phyloP scores from a whole-genome alignment of 2,797 vertebrate genomes.

The Cryptoprocta ferox region DNA sequence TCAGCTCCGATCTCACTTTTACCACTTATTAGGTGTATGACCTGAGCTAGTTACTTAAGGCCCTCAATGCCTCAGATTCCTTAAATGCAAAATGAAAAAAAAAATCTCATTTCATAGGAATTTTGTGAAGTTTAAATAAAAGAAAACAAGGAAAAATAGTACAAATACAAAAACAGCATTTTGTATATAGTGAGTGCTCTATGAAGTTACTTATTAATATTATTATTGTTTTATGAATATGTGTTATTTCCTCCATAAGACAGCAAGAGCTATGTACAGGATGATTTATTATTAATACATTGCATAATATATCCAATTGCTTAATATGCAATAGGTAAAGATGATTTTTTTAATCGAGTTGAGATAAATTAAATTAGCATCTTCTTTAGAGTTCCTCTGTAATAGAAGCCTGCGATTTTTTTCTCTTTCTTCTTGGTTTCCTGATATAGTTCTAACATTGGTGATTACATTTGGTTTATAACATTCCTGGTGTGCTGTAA shows the following conservation, averaged over 20 bases:
- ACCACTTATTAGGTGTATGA: neutral
- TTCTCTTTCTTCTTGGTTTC: neutral
- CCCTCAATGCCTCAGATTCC: neutral
- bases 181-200: neutral
- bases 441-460: conserved; percentile 9
- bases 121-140: neutral
- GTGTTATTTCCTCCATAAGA: neutral
- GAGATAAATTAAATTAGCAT: conserved; percentile 23
- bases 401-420: neutral
- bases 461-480: conserved; percentile 36
- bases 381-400: neutral
- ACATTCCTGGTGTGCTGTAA: conserved; percentile 52
- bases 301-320: neutral
- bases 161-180: neutral
- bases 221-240: neutral
- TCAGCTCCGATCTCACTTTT: neutral
- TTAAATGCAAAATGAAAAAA: conserved; percentile 10
- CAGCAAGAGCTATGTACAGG: neutral
- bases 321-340: neutral
- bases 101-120: neutral
- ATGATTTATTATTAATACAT: neutral
- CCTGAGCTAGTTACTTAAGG: neutral
- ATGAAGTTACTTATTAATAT: conserved; percentile 1
- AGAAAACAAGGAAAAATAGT: neutral
- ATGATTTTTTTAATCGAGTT: neutral